Percentiles rank a stretch among this genome's conserved stretches.
These are phyloP conservation scores for Desoria tigrina DNA, from an alignment of 2,888 invertebrate genomes.

Conservation along the genomic window DNA sequence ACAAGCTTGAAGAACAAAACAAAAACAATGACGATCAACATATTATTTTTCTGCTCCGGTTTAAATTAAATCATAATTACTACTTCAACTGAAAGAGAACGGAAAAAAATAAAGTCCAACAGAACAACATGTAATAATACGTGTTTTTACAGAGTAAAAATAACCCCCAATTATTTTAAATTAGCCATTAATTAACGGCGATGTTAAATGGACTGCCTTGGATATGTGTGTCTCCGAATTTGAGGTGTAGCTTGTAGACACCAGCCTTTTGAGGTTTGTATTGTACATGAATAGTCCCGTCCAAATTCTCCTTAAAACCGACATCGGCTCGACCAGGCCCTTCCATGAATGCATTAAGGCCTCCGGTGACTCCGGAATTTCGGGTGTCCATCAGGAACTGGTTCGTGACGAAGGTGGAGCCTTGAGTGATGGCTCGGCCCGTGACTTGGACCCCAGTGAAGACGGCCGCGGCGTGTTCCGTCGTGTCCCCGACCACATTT, in stretches of 20 bases:
- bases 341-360: conserved; percentile 53
- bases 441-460: conserved; percentile 43
- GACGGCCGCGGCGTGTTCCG: conserved; percentile 42
- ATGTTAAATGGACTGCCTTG: conserved; percentile 49
- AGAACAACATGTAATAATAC: too few relatives aligned
- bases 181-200: conserved; percentile 42
- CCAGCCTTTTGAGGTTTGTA: conserved; percentile 51
- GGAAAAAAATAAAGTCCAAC: too few relatives aligned
- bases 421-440: conserved; percentile 46
- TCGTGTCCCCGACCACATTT: conserved; percentile 45
- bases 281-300: conserved; percentile 50
- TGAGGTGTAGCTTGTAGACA: conserved; percentile 49
- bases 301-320: conserved; percentile 48
- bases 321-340: conserved; percentile 52
- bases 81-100: too few relatives aligned
- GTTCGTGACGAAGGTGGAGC: conserved; percentile 42
- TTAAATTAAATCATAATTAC: too few relatives aligned
- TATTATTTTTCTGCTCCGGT: too few relatives aligned
- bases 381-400: conserved; percentile 52
- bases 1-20: too few relatives aligned
- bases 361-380: conserved; percentile 48
- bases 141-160: too few relatives aligned
- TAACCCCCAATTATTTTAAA: too few relatives aligned
- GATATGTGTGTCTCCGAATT: conserved; percentile 49
- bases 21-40: too few relatives aligned